Conservation (phyloP, 1,140 invertebrate species). For the Hypothenemus hampei region DNA sequence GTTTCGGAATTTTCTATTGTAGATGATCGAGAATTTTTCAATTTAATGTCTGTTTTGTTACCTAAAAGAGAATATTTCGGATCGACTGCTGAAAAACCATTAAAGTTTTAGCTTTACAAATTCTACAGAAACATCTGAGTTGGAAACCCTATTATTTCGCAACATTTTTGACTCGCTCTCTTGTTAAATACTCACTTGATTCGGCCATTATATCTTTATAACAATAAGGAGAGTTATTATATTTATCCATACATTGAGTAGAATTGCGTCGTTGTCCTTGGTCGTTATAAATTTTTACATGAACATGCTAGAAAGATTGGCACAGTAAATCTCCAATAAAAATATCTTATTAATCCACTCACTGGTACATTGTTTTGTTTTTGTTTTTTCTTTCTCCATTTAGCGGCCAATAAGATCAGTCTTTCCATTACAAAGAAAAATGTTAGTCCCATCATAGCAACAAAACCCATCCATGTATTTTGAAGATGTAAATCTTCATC, state of each 20-base stretch:
- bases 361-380: conserved; percentile 48
- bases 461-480: conserved; percentile 78
- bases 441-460: conserved; percentile 74
- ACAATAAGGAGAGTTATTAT: conserved; percentile 78
- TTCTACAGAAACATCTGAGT: no score
- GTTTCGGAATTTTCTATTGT: conserved; percentile 32
- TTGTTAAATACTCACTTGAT: conserved; percentile 51
- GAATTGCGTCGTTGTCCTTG: conserved; percentile 43
- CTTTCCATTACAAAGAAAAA: conserved; percentile 86
- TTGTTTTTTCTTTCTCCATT: conserved; percentile 66
- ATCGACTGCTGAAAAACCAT: background rate
- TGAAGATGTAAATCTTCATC: conserved; percentile 50
- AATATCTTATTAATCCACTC: conserved; percentile 5
- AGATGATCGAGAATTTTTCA: conserved; percentile 24
- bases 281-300: conserved; percentile 32
- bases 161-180: no score
- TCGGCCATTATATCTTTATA: conserved; percentile 57
- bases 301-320: conserved; percentile 27
- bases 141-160: no score
- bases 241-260: conserved; percentile 78
- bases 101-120: conserved; percentile 5
- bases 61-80: conserved; percentile 3
- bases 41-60: conserved; percentile 29
- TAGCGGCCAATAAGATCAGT: conserved; percentile 69
- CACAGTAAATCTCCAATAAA: conserved; percentile 2